phyloP scores from a whole-genome alignment of 1,140 invertebrate species.

The Zaprionus lachaisei region DNA sequence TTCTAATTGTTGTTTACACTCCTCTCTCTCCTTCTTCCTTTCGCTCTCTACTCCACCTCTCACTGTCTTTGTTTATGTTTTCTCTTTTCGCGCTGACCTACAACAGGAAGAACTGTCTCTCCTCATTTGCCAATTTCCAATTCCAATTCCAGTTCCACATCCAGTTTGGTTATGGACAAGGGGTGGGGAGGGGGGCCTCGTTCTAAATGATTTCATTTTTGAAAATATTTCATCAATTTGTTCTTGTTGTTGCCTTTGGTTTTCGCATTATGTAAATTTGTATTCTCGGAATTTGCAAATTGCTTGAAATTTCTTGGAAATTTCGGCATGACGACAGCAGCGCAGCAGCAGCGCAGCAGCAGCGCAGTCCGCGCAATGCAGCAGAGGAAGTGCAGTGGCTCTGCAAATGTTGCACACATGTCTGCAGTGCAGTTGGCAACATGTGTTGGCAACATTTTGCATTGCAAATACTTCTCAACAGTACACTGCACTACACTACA shows the following conservation, averaged over 20 bases:
- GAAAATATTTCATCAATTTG: not conserved
- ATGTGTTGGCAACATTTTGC: constrained; percentile 65
- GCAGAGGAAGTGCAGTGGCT: constrained; percentile 10
- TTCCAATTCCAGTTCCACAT: not conserved
- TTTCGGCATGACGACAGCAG: not conserved
- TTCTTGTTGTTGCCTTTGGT: not conserved
- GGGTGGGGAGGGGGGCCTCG: not conserved
- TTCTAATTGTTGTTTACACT: constrained; percentile 18
- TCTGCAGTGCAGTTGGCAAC: constrained; percentile 43
- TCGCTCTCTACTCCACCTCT: not conserved
- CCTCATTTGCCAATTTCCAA: constrained; percentile 1
- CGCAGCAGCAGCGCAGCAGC: not conserved
- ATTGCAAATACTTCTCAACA: constrained; percentile 1
- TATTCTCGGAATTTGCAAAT: constrained; percentile 6
- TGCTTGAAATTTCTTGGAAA: constrained; percentile 20
- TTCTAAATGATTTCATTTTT: constrained; percentile 45
- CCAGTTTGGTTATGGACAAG: not conserved
- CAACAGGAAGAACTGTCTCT: constrained; percentile 11
- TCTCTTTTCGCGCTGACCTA: not conserved
- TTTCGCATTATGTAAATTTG: not conserved
- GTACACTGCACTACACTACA: too few species aligned
- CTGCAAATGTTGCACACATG: not conserved
- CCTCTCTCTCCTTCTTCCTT: not conserved
- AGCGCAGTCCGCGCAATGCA: not conserved
- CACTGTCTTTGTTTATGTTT: constrained; percentile 12